These are phyloP conservation scores for Caenorhabditis elegans DNA, from an alignment of 1,140 invertebrate genomes.

Conservation along the genomic window DNA sequence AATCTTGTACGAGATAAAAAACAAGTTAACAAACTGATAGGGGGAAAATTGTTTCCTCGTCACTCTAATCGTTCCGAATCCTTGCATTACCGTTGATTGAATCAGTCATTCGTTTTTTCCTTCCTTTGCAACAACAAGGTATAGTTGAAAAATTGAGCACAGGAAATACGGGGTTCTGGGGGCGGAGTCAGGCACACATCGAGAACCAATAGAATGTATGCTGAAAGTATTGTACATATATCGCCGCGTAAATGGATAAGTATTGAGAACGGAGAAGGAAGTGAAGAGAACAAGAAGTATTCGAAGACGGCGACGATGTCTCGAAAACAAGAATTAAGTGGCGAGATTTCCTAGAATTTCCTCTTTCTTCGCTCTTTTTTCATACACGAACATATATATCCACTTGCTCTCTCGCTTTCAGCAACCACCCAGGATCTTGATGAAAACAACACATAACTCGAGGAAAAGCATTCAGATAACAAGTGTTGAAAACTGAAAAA, in stretches of 20 bases:
- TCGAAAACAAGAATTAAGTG: conserved; percentile 32
- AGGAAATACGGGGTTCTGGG: not conserved
- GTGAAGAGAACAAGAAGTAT: not conserved
- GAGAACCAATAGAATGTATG: conserved; percentile 2
- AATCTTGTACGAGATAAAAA: too few relatives aligned
- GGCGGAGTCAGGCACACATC: not conserved
- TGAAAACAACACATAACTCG: not conserved
- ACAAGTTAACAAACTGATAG: not conserved
- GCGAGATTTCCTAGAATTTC: conserved; percentile 28
- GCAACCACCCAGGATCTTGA: not conserved
- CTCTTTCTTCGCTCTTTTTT: not conserved
- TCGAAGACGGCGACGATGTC: not conserved
- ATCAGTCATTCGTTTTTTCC: not conserved
- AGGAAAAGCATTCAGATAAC: not conserved
- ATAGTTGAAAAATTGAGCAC: not conserved
- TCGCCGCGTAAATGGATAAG: conserved; percentile 8
- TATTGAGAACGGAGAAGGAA: conserved; percentile 6
- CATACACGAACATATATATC: conserved; percentile 16
- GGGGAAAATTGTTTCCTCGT: not conserved
- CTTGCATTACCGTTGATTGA: conserved; percentile 1
- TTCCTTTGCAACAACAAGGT: not conserved
- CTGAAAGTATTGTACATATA: conserved; percentile 13
- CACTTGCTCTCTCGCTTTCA: not conserved
- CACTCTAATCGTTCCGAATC: conserved; percentile 24
- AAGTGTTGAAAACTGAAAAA: not conserved